A percentile compares a stretch with the other conserved stretches of the same genome.
Evolutionary conservation across 2,113 vertebrate species (phyloP).

Genomic region (Aptenodytes patagonicus): DNA sequence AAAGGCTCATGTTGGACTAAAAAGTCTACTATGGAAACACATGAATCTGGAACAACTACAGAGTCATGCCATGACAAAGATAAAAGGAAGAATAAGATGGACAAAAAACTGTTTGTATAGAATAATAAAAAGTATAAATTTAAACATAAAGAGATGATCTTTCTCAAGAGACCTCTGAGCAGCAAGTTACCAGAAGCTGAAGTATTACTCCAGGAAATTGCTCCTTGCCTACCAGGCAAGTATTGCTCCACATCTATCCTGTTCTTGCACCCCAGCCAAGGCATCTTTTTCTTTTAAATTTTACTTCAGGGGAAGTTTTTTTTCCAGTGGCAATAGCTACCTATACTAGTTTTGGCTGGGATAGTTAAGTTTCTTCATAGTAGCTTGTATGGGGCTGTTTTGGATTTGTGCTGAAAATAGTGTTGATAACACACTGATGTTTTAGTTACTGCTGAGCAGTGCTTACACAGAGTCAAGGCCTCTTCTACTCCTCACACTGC

Average conservation of each 20-base stretch:
- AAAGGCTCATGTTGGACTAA: neutral
- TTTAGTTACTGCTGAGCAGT: too few relatives aligned
- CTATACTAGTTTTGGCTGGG: neutral
- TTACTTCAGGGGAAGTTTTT: neutral
- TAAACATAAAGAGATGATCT: neutral
- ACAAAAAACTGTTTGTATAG: neutral
- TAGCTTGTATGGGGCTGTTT: too few relatives aligned
- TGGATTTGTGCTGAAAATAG: too few relatives aligned
- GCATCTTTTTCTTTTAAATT: neutral
- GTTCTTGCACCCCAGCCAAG: neutral
- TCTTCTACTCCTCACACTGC: too few relatives aligned
- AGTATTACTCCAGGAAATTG: neutral
- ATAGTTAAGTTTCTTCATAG: too few relatives aligned
- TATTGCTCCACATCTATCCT: neutral
- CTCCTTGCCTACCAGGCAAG: neutral
- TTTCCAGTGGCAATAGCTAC: neutral
- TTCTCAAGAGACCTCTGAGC: neutral
- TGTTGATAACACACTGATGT: too few relatives aligned
- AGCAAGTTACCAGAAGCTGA: neutral
- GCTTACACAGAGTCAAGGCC: too few relatives aligned
- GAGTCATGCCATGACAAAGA: neutral
- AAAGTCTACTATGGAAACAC: too few relatives aligned
- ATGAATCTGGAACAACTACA: neutral
- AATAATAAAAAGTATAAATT: neutral
- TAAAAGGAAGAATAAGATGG: neutral